phyloP scores from a whole-genome alignment of 2,888 invertebrate genomes.

The Orgyia antiqua region DNA sequence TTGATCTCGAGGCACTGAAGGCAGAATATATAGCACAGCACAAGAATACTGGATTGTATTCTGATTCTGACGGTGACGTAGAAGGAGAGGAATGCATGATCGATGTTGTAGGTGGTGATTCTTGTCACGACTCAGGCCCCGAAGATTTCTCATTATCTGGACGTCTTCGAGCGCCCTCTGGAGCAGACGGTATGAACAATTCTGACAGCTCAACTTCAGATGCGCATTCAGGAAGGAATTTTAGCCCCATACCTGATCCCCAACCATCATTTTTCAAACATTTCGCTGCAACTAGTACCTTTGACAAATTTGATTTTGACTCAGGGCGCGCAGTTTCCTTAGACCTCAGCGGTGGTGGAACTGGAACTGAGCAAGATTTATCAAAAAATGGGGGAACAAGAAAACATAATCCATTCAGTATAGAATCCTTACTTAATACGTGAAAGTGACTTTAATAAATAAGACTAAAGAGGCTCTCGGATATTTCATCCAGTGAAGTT shows the following conservation, averaged over 20 bases:
- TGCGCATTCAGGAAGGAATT: conserved; percentile 63
- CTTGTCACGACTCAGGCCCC: conserved; percentile 82
- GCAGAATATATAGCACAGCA: conserved; percentile 91
- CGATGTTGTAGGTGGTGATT: conserved; percentile 90
- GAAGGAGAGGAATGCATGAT: conserved; percentile 87
- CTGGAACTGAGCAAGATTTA: conserved; percentile 63
- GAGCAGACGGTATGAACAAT: conserved; percentile 78
- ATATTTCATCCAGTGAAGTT: conserved; percentile 37
- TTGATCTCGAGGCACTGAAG: conserved; percentile 90
- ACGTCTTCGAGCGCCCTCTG: conserved; percentile 76
- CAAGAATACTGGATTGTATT: conserved; percentile 78
- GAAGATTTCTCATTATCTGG: conserved; percentile 81
- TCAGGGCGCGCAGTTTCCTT: conserved; percentile 71
- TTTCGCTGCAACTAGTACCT: conserved; percentile 55
- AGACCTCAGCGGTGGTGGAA: conserved; percentile 63
- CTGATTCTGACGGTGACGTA: conserved; percentile 80
- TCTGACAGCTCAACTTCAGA: conserved; percentile 77
- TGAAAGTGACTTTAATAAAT: conserved; percentile 68
- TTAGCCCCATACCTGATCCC: conserved; percentile 67
- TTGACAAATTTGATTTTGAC: conserved; percentile 73
- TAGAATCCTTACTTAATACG: conserved; percentile 90
- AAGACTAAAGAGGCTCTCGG: conserved; percentile 54
- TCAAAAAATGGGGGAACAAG: conserved; percentile 77
- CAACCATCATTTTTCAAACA: conserved; percentile 68
- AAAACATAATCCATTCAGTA: conserved; percentile 91